phyloP scores from a whole-genome alignment of 2,797 vertebrate genomes.

The Hozukius guyotensis region DNA sequence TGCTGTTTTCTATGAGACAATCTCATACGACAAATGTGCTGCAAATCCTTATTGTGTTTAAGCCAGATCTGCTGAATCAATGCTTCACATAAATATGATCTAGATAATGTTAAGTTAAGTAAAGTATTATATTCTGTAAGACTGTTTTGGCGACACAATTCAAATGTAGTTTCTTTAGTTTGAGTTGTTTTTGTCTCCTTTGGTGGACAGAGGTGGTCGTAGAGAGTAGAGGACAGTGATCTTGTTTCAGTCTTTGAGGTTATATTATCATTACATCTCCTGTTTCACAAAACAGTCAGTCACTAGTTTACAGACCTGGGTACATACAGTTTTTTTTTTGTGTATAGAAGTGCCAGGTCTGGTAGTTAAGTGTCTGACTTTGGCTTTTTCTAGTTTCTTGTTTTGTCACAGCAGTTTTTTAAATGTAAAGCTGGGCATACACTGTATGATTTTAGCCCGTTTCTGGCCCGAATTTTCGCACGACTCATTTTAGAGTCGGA shows the following conservation, averaged over 20 bases:
- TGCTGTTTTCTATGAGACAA: slow-evolving; percentile 28
- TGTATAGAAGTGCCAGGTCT: background rate
- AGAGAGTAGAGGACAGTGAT: background rate
- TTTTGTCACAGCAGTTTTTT: background rate
- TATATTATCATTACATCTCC: background rate
- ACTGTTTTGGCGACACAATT: background rate
- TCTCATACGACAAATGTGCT: slow-evolving; percentile 13
- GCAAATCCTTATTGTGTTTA: background rate
- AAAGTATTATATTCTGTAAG: background rate
- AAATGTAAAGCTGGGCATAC: too few relatives aligned
- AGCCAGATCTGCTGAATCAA: background rate
- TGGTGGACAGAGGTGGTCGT: background rate
- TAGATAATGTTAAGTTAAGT: background rate
- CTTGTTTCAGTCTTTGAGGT: background rate
- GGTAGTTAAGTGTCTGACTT: background rate
- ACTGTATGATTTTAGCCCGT: too few relatives aligned
- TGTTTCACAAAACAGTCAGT: background rate
- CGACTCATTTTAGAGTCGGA: too few relatives aligned
- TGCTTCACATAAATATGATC: background rate
- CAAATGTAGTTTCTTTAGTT: background rate
- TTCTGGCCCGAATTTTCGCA: too few relatives aligned
- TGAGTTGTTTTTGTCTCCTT: background rate
- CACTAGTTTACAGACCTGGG: background rate
- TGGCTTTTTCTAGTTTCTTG: background rate
- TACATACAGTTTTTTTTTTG: background rate